Base-by-base conservation (phyloP, 2,888 invertebrate genomes). In the Pecten maximus region DNA sequence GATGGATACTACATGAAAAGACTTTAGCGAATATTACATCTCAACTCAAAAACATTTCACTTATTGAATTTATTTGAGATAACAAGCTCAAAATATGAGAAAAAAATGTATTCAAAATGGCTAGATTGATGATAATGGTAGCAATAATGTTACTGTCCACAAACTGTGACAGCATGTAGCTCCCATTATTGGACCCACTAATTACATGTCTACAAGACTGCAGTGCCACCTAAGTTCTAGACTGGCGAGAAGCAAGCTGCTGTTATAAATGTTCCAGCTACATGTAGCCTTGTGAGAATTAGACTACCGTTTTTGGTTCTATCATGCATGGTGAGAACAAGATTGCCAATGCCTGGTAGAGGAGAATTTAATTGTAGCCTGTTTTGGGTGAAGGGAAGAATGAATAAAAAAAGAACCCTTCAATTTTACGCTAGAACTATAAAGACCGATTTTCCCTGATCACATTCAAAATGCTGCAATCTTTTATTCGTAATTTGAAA, bases 401-500 rank as follows among this genome's bases (percentile, higher is more conserved):
- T 0, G 15, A 28, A 15, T 15, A 28, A 74, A 74, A 74, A 74
- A 74, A 74, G 74, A 74, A 35, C 35, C 74, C 35, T 35, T 74
- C 35, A 74, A 74, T 74, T 74, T 74, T 35, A 74, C 35, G 74
- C 74, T 35, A 35, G 74, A 74, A 35, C 0, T 16, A 74, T 35
- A 74, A 74, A 74, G 35, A 74, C 74, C 74, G 0, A 28, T 35
- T 35, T 74, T 28, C 74, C 74, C 74, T 74, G 8, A 74, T 74
- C 74, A 74, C 15, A 35, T 35, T 74, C 74, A 19, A 74, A 74
- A 74, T 74, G 35, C 12, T 74, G 19, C 74, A 74, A 74, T 74
- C 74, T 74, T 74, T 74, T 74, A 28, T 74, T 28, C 10, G 74
- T 74, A 74, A 74, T 74, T 74, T 74, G 74, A 74, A 74, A 44